Base-by-base conservation (phyloP, 30 jellyfish, hydroid and myxozoan genomes). In the Rhopilema esculentum region DNA sequence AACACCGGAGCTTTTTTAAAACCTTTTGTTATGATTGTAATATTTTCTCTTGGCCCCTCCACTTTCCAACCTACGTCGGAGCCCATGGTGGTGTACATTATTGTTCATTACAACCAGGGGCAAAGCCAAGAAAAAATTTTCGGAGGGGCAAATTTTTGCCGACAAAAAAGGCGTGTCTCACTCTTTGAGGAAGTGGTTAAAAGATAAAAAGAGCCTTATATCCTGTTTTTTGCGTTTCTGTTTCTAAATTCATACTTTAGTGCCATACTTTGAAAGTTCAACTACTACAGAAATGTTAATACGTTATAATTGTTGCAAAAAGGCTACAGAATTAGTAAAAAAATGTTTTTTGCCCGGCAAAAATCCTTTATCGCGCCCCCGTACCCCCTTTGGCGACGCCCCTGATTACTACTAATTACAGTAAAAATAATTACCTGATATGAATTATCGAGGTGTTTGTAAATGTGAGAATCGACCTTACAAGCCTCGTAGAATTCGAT, bases 401-500 rank as follows among this genome's bases (percentile, higher is more conserved):
- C 51, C 23, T 69, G 23, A 23, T 18, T 18, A 16, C 24, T 16
- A 69, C 53, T 20, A 69, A 23, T 69, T 23, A 29, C 23, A 27
- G 23, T 21, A 29, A 20, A 69, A 69, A 29, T 26, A 69, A 69
- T 23, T 23, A 69, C 80, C 80, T 69, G 80, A 69, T 21, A 69
- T 21, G 80, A 27, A 21, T 69, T 27, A 29, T 69, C 51, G 49
- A 69, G 48, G 80, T 21, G 25, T 27, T 27, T 23, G 51, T 69
- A 69, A 21, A 69, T 69, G 53, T 20, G 51, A 26, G 80, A 23
- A 18, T 69, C 51, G 24, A 27, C 25, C 23, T 69, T 27, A 29
- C 80, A 69, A 17, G 80, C 80, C 31, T 69, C 80, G 25, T 69
- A 17, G 53, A 69, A 69, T 23, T 69, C 51, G 31, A 69, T 69